Base-by-base conservation (phyloP, 2,888 invertebrate species). In the Salticus scenicus region DNA sequence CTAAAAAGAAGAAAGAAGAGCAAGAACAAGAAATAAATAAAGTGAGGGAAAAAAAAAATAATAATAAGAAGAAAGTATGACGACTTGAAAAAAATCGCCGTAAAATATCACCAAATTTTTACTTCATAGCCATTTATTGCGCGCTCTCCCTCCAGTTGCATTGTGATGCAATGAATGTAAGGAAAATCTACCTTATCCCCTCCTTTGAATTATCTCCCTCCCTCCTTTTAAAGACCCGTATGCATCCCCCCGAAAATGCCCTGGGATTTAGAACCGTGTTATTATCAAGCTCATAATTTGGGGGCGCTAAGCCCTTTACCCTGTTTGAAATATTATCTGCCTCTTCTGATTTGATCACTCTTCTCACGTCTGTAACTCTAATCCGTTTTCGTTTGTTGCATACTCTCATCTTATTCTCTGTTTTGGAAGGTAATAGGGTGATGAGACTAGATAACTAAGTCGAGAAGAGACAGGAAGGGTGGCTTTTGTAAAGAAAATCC, bases 251-350 rank as follows among this genome's bases (percentile, higher is more conserved):
- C 63, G 76, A 73, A 81, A 81, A 84, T 73, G 51, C 72, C 84
- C 73, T 57, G 57, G 77, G 74, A 79, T 85, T 85, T 85, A 57
- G 78, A 85, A 64, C 31, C 42, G 64, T 73, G 84, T 69, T 85
- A 85, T 85, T 85, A 85, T 85, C 84, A 74, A 79, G 74, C 78
- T 79, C 84, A 85, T 85, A 85, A 85, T 85, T 85, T 79, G 84
- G 79, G 70, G 79, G 74, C 74, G 47, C 74, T 79, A 74, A 79
- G 74, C 79, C 78, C 51, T 74, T 70, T 67, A 51, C 74, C 74
- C 64, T 33, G 47, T 47, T 57, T 85, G 79, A 85, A 79, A 79
- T 85, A 85, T 85, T 78, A 73, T 64, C 41, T 28, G 0, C 41
- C 28, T 33, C 63, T 24, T 42, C 28, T 37, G 28, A 70, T 42